Evolutionary conservation across 2,797 vertebrate genomes (phyloP).

Genomic region (Mastacembelus armatus): DNA sequence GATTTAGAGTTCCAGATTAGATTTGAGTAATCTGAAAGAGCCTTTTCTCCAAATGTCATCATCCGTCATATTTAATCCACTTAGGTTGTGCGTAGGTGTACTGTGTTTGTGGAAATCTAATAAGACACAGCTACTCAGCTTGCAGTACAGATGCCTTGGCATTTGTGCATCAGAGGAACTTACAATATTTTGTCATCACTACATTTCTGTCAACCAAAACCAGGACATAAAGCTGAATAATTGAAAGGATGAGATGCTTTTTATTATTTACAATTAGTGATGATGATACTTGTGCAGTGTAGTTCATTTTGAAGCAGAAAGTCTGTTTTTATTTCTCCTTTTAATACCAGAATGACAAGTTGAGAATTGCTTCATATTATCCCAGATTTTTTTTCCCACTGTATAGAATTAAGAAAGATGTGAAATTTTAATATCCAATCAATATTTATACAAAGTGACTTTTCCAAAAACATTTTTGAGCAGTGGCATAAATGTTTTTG

Average conservation of each 20-base stretch:
- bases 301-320: conserved; percentile 62
- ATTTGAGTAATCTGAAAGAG: conserved; percentile 82
- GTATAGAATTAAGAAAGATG: conserved; percentile 62
- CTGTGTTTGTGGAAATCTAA: conserved; percentile 82
- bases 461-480: conserved; percentile 59
- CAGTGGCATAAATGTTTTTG: conserved; percentile 60
- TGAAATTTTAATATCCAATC: conserved; percentile 72
- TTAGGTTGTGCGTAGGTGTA: conserved; percentile 80
- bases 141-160: conserved; percentile 66
- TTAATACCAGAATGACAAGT: conserved; percentile 60
- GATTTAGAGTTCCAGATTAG: conserved; percentile 82
- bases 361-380: conserved; percentile 51
- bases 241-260: conserved; percentile 79
- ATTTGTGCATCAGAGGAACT: conserved; percentile 73
- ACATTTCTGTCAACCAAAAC: conserved; percentile 80
- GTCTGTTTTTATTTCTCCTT: conserved; percentile 56
- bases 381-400: conserved; percentile 36
- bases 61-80: conserved; percentile 83
- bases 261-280: conserved; percentile 81
- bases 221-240: conserved; percentile 81
- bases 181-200: conserved; percentile 76
- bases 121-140: conserved; percentile 76
- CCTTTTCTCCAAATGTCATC: conserved; percentile 83
- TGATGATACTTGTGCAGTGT: conserved; percentile 72
- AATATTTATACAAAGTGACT: conserved; percentile 72